A percentile compares a stretch with the other conserved stretches of the same genome.
Conservation (phyloP, 2,888 invertebrate species). For the Dryobota labecula region DNA sequence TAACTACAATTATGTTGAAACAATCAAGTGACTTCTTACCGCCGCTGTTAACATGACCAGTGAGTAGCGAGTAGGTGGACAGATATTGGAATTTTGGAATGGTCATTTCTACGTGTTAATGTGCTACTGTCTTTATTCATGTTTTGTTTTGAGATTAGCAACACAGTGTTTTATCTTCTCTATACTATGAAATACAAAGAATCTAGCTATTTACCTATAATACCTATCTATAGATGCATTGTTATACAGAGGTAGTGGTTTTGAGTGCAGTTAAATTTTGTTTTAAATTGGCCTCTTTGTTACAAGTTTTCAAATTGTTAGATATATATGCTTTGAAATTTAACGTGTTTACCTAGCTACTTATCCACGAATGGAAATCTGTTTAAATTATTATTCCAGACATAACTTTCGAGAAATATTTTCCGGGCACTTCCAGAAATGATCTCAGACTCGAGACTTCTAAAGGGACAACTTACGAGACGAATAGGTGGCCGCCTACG, state of each 20-base stretch:
- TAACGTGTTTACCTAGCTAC: background rate
- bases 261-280: background rate
- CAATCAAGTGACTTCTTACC: slow-evolving; percentile 60
- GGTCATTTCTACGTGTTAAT: slow-evolving; percentile 19
- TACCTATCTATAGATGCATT: background rate
- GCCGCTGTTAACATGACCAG: slow-evolving; percentile 50
- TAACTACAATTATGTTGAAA: slow-evolving; percentile 54
- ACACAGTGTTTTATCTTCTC: slow-evolving; percentile 7
- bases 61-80: slow-evolving; percentile 68
- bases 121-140: slow-evolving; percentile 20
- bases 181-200: background rate
- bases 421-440: background rate
- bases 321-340: background rate
- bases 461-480: slow-evolving; percentile 18
- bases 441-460: slow-evolving; percentile 3
- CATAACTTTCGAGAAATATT: background rate
- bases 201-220: background rate
- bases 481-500: slow-evolving; percentile 27
- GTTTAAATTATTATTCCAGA: background rate
- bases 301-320: background rate
- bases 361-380: background rate
- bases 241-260: background rate
- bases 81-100: slow-evolving; percentile 28
- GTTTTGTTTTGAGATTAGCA: slow-evolving; percentile 16
- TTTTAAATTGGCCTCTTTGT: background rate